Conservation (phyloP, 2,113 vertebrate genomes). For the Dunckerocampus dactyliophorus region DNA sequence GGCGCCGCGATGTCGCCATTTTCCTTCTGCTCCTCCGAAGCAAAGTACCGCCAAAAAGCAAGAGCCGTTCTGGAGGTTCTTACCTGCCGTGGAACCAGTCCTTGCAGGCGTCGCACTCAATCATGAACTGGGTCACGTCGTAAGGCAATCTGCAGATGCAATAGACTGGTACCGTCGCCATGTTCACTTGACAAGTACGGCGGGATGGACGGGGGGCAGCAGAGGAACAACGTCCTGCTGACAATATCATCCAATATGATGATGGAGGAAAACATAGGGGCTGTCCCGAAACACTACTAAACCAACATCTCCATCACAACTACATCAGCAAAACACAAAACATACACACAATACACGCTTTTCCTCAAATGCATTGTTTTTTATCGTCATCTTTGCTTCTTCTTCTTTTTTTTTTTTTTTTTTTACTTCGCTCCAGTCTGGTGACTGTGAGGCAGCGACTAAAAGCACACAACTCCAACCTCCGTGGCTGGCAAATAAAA, state of each 20-base stretch:
- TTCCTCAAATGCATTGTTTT: slow-evolving; percentile 68
- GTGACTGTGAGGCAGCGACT: slow-evolving; percentile 71
- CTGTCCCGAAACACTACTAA: slow-evolving; percentile 61
- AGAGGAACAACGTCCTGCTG: slow-evolving; percentile 74
- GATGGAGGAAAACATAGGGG: slow-evolving; percentile 65
- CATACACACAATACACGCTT: slow-evolving; percentile 57
- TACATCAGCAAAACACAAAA: slow-evolving; percentile 58
- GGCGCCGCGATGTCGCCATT: slow-evolving; percentile 48
- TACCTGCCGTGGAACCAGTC: slow-evolving; percentile 99
- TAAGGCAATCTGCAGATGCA: slow-evolving; percentile 97
- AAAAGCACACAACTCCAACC: not conserved
- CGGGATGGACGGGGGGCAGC: slow-evolving; percentile 72
- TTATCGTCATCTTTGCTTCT: slow-evolving; percentile 8
- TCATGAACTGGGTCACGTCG: slow-evolving; percentile 98
- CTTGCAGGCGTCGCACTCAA: slow-evolving; percentile 95
- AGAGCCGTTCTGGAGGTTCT: slow-evolving; percentile 24
- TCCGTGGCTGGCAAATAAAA: not conserved
- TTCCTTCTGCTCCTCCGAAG: slow-evolving; percentile 51
- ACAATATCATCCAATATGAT: slow-evolving; percentile 73
- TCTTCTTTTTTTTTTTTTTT: too few species aligned
- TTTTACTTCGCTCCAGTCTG: slow-evolving; percentile 70
- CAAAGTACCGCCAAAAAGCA: not conserved
- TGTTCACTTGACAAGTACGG: slow-evolving; percentile 87
- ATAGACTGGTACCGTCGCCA: slow-evolving; percentile 98
- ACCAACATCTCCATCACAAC: slow-evolving; percentile 46